Evolutionary conservation across 2,113 vertebrate species (phyloP).

Genomic region (Mormyrus lacerda): DNA sequence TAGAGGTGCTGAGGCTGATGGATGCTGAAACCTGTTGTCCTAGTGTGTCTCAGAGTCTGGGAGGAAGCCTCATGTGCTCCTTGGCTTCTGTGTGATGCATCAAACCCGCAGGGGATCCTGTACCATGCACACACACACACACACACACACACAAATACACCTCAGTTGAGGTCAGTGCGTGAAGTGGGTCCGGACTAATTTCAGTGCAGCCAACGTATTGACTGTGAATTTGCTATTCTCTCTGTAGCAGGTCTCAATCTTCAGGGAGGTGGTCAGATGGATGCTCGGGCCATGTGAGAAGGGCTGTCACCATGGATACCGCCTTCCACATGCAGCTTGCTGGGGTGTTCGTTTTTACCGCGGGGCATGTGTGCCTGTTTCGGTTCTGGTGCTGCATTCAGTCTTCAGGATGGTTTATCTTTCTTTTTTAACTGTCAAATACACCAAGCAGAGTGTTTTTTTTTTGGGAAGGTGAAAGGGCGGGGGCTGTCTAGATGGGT

Average conservation of each 20-base stretch:
- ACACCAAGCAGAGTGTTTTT: background rate
- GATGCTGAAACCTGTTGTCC: background rate
- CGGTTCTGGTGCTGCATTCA: background rate
- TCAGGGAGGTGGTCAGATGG: background rate
- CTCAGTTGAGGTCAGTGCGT: background rate
- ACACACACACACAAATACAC: background rate
- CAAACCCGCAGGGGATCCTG: background rate
- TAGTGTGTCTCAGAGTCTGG: background rate
- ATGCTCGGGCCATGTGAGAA: background rate
- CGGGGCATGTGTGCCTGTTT: background rate
- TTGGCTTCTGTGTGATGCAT: background rate
- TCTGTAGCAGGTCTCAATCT: background rate
- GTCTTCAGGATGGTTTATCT: background rate
- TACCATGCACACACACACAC: background rate
- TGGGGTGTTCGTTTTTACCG: background rate
- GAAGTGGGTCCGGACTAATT: background rate
- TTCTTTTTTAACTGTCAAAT: background rate
- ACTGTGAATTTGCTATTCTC: background rate
- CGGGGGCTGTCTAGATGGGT: too few relatives aligned
- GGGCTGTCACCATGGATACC: slow-evolving; percentile 15
- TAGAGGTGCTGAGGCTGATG: background rate
- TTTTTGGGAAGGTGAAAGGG: background rate
- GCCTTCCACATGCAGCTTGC: background rate
- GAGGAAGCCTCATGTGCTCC: background rate
- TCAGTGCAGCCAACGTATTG: background rate